Evolutionary conservation across 2,113 vertebrate species (phyloP), one percentile per base, ranked within the genome.

Genomic region (Apodemus speciosus): DNA sequence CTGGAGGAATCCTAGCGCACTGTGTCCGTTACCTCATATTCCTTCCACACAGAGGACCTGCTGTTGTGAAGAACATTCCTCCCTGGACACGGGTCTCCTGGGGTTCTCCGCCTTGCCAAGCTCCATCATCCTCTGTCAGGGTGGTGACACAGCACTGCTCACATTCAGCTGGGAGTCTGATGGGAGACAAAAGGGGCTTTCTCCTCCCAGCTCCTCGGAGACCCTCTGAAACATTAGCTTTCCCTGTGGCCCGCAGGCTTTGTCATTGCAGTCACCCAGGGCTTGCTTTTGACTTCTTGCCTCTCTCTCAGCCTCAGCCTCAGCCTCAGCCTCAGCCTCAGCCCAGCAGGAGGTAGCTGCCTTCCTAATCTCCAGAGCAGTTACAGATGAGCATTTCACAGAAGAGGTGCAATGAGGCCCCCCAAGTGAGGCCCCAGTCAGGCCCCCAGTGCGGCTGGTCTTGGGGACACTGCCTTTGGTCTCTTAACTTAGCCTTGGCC

Each of bases 11-110:
- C 96, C 94, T 97, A 97, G 98, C 85, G 97, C 25, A 0, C 94
- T 25, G 95, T 71, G 94, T 95, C 92, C 38, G 27, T 98, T 96
- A 87, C 96, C 97, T 97, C 97, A 91, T 80, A 92, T 93, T 94
- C 96, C 96, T 3, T 92, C 88, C 96, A 98, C 85, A 98, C 98
- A 98, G 98, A 98, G 97, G 93, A 64, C 56, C 95, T 93, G 97
- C 98, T 98, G 98, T 98, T 98, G 96, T 95, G 92, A 87, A 96
- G 95, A 97, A 66, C 98, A 96, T 98, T 98, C 97, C 98, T 97
- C n/a, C 58, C 90, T 92, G 93, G 79, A 95, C 97, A 72, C 32
- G 58, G 30, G 95, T 98, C 98, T 96, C 98, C 97, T 96, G 95
- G 98, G 98, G 97, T 72, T 94, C 14, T 80, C 84, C 10, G 0